Conservation (phyloP, 1,140 invertebrate genomes). For the Drosophila setifemur region DNA sequence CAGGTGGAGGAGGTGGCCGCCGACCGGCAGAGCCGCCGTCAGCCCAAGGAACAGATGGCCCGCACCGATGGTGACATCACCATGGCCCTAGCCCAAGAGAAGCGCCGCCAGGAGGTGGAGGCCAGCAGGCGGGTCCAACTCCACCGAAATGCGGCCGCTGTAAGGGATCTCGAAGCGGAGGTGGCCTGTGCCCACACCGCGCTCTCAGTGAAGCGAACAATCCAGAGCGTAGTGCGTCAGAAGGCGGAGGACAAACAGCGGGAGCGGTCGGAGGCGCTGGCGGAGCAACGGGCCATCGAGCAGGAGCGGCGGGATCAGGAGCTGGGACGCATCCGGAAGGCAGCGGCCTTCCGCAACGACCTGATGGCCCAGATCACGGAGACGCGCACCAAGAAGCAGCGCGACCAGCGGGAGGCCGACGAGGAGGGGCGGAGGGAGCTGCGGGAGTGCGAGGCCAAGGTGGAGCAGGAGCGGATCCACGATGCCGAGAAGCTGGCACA, state of each 20-base stretch:
- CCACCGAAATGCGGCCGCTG: slow-evolving; percentile 16
- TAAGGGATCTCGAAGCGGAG: slow-evolving; percentile 44
- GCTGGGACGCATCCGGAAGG: slow-evolving; percentile 15
- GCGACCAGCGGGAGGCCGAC: not conserved
- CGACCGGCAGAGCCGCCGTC: slow-evolving; percentile 29
- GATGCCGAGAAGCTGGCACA: not conserved
- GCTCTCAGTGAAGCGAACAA: slow-evolving; percentile 28
- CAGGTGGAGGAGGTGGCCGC: slow-evolving; percentile 58
- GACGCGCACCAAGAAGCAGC: not conserved
- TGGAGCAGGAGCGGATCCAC: slow-evolving; percentile 5
- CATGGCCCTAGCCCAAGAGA: slow-evolving; percentile 22
- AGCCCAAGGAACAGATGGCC: slow-evolving; percentile 26
- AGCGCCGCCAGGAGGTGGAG: slow-evolving; percentile 27
- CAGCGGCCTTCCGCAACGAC: slow-evolving; percentile 7
- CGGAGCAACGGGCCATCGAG: slow-evolving; percentile 3
- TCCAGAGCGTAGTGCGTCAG: not conserved
- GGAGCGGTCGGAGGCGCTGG: slow-evolving; percentile 31
- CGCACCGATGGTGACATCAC: slow-evolving; percentile 16
- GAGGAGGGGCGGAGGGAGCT: slow-evolving; percentile 46
- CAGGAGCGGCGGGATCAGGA: slow-evolving; percentile 31
- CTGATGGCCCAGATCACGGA: slow-evolving; percentile 45
- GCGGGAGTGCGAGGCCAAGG: not conserved
- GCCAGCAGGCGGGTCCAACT: slow-evolving; percentile 33
- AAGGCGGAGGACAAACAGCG: not conserved
- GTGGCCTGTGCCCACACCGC: slow-evolving; percentile 47